Conservation (phyloP, 2,113 vertebrate genomes). For the Gadus chalcogrammus region DNA sequence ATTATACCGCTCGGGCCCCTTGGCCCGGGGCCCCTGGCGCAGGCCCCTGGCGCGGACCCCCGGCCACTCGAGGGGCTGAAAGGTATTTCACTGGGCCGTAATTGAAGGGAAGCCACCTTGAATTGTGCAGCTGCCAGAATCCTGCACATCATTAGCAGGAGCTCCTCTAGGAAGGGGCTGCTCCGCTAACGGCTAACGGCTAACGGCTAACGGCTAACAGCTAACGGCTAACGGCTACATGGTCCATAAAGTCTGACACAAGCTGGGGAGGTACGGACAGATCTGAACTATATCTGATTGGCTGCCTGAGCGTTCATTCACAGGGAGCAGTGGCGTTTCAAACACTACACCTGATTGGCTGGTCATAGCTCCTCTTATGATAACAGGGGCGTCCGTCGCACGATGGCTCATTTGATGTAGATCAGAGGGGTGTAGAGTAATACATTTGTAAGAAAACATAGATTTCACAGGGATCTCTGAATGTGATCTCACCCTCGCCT, state of each 20-base stretch:
- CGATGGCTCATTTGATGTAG: no score
- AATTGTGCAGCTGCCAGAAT: constrained; percentile 68
- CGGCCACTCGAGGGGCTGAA: constrained; percentile 73
- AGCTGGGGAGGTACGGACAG: constrained; percentile 24
- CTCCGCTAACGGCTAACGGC: constrained; percentile 36
- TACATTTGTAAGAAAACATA: no score
- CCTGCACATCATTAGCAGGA: constrained; percentile 51
- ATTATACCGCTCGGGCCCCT: constrained; percentile 71
- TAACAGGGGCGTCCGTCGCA: no score
- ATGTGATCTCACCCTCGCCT: no score
- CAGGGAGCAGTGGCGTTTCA: no score
- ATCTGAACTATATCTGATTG: constrained; percentile 8
- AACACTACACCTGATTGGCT: no score
- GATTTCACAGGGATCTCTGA: no score
- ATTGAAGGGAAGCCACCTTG: constrained; percentile 74
- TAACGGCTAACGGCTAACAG: constrained; percentile 45
- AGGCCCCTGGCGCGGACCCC: constrained; percentile 60
- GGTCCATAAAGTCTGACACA: constrained; percentile 47
- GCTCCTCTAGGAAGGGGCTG: constrained; percentile 38
- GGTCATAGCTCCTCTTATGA: no score
- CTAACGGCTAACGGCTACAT: constrained; percentile 43
- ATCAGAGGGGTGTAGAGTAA: no score
- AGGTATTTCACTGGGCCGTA: constrained; percentile 73
- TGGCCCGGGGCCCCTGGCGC: constrained; percentile 64
- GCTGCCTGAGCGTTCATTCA: no score